Evolutionary conservation across 2,797 vertebrate species (phyloP), one percentile per base, ranked within the genome.

Genomic region (Gobio occitaniae): DNA sequence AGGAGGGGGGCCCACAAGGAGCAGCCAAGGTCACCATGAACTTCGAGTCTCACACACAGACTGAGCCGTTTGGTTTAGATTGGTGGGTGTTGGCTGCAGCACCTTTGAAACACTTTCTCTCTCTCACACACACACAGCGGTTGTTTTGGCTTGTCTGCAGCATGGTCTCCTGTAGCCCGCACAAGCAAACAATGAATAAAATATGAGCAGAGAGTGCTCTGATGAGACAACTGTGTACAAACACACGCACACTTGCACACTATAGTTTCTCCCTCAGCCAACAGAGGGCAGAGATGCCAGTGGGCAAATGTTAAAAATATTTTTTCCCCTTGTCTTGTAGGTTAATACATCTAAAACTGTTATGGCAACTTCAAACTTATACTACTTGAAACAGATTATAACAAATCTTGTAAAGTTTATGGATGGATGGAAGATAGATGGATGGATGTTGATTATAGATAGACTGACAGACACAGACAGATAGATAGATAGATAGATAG

Each of bases 101-200:
- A 38, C 78, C 68, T 74, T 63, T 74, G 44, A 74, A 41, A 41
- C 44, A 15, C 71, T 29, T 54, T 48, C 19, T 36, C 48, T 44
- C 52, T 29, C n/a, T 2, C 76, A 29, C 36, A 21, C 17, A 29
- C 50, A 63, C 80, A 65, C 59, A 75, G 63, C 8, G 74, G 85
- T 82, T 77, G 63, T 76, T 82, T 76, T 77, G 79, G n/a, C 29
- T 59, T 38, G 80, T 48, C 50, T 82, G 85, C 50, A 38, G 66
- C 29, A 70, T 71, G 66, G 69, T 41, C 72, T 61, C 38, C 79
- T 78, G 80, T 63, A 68, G 81, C 59, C 32, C 21, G 61, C 29
- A 63, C 68, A 70, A 78, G 72, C 80, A 86, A 82, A 81, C 74
- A 72, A 78, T 71, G 74, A 82, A 86, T 86, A 82, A 76, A 86